These are phyloP conservation scores for Drosophila anomalata DNA, from an alignment of 2,888 invertebrate genomes.

Conservation along the genomic window DNA sequence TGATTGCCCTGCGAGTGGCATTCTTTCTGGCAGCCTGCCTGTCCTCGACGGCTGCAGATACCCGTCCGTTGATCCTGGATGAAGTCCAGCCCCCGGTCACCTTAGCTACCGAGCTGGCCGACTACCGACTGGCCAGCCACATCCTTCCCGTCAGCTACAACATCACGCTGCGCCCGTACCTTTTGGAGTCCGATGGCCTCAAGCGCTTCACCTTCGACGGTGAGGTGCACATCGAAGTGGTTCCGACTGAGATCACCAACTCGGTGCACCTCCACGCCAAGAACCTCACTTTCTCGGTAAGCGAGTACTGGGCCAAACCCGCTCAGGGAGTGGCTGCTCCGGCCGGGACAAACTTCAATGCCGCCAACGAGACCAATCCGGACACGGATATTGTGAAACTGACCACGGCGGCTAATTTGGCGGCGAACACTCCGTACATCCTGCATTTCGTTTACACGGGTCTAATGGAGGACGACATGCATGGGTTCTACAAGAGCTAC, in stretches of 20 bases:
- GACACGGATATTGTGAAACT: constrained; percentile 77
- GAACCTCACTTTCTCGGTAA: constrained; percentile 76
- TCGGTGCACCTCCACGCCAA: constrained; percentile 85
- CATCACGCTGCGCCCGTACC: constrained; percentile 85
- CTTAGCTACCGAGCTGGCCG: constrained; percentile 33
- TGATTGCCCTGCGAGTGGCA: constrained; percentile 53
- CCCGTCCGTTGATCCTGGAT: constrained; percentile 27
- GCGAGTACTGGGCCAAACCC: constrained; percentile 63
- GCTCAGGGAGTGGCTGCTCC: constrained; percentile 9
- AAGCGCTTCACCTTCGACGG: constrained; percentile 82
- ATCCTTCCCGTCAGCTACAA: constrained; percentile 85
- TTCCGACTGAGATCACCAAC: constrained; percentile 81
- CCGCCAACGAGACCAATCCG: constrained; percentile 19
- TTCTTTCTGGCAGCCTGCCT: constrained; percentile 58
- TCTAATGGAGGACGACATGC: constrained; percentile 85
- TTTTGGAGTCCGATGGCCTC: constrained; percentile 79
- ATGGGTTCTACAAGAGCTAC: constrained; percentile 85
- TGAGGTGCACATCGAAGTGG: constrained; percentile 84
- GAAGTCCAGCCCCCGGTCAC: constrained; percentile 32
- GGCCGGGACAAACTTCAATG: not conserved
- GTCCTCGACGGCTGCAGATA: constrained; percentile 51
- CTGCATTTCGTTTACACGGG: constrained; percentile 85
- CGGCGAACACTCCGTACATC: constrained; percentile 81
- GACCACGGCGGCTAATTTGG: constrained; percentile 80
- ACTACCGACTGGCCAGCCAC: constrained; percentile 75